A percentile compares a stretch with the other conserved stretches of the same genome.
phyloP scores from a whole-genome alignment of 2,797 vertebrate species.

The Pangasius larnaudii region DNA sequence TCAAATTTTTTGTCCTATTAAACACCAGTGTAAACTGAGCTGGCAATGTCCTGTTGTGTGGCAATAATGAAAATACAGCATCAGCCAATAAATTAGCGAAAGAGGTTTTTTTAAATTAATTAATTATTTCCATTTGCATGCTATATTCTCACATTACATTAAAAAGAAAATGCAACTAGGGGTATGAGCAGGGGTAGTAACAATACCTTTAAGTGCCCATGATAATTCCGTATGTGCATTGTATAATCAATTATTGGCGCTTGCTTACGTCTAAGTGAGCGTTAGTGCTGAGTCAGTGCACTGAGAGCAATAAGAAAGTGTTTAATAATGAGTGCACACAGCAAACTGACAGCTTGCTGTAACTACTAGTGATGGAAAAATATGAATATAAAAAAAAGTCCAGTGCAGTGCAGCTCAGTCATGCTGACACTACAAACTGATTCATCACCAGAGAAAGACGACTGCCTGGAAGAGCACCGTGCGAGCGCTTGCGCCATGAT shows the following conservation, averaged over 20 bases:
- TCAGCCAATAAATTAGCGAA: neutral
- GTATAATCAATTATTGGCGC: neutral
- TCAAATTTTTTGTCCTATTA: neutral
- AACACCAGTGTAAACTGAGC: neutral
- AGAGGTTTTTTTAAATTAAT: neutral
- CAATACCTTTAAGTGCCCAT: neutral
- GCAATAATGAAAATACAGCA: neutral
- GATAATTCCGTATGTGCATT: neutral
- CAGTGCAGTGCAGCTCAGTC: neutral
- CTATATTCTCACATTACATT: neutral
- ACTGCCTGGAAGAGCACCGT: neutral
- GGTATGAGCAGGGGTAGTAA: too few relatives aligned
- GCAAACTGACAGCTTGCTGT: slow-evolving; percentile 1
- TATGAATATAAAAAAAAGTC: neutral
- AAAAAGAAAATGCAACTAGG: neutral
- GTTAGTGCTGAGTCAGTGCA: slow-evolving; percentile 1
- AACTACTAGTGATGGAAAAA: neutral
- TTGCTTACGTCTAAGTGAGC: neutral
- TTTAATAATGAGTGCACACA: slow-evolving; percentile 11
- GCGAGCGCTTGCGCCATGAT: neutral
- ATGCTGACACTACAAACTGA: slow-evolving; percentile 21
- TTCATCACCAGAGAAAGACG: slow-evolving; percentile 1
- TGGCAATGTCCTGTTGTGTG: neutral
- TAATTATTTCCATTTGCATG: neutral
- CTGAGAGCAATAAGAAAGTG: neutral